These are phyloP conservation scores for Cheirogaleus medius DNA, from an alignment of 2,113 vertebrate genomes.

Conservation along the genomic window DNA sequence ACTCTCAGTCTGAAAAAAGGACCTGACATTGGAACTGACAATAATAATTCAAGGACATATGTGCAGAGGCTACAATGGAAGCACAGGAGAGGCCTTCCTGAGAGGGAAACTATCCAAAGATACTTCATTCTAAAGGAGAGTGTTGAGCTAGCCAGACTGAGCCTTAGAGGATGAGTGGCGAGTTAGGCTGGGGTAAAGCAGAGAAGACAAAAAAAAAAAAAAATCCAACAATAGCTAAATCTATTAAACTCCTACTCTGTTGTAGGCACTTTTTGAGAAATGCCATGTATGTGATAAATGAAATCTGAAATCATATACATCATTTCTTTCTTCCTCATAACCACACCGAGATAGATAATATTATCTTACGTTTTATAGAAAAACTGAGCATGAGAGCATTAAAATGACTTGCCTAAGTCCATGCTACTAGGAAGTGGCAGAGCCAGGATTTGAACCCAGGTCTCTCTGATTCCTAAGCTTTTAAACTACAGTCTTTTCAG, in stretches of 20 bases:
- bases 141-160: neutral
- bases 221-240: neutral
- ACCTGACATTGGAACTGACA: neutral
- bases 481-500: neutral
- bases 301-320: neutral
- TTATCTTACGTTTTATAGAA: neutral
- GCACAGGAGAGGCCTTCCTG: neutral
- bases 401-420: neutral
- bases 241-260: neutral
- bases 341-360: neutral
- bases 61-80: neutral
- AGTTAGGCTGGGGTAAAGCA: neutral
- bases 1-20: neutral
- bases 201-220: neutral
- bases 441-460: neutral
- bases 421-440: neutral
- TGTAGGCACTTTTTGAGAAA: neutral
- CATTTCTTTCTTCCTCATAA: neutral
- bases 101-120: too few species aligned
- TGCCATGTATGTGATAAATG: neutral
- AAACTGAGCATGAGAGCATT: neutral
- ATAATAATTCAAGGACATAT: accelerated
- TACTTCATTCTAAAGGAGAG: neutral
- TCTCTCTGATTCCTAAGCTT: neutral
- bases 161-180: neutral